These are phyloP conservation scores for Drosophila nigromelanica DNA, from an alignment of 1,140 invertebrate genomes.

Conservation along the genomic window DNA sequence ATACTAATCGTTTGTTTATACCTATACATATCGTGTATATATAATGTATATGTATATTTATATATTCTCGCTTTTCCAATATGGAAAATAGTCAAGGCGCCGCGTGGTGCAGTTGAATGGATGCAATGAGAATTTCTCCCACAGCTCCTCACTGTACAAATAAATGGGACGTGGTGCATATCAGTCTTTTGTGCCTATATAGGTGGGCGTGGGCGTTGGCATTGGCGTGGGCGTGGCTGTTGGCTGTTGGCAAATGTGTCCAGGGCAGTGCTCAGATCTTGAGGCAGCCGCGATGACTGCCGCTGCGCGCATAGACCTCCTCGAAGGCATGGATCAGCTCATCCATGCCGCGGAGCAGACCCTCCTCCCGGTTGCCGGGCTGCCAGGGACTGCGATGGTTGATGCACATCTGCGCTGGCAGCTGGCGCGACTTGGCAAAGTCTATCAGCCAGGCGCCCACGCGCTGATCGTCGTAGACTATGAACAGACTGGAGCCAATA, in stretches of 20 bases:
- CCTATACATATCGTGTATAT: slow-evolving; percentile 8
- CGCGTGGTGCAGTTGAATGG: slow-evolving; percentile 1
- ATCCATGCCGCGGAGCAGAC: slow-evolving; percentile 95
- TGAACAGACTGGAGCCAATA: slow-evolving; percentile 96
- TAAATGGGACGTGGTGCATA: slow-evolving; percentile 21
- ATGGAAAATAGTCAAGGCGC: slow-evolving; percentile 62
- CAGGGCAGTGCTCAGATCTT: slow-evolving; percentile 59
- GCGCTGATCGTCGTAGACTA: slow-evolving; percentile 94
- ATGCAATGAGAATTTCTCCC: slow-evolving; percentile 21
- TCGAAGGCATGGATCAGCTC: slow-evolving; percentile 88
- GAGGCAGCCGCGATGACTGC: slow-evolving; percentile 68
- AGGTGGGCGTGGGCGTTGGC: no score
- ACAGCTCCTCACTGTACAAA: slow-evolving; percentile 6
- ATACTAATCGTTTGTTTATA: slow-evolving; percentile 71
- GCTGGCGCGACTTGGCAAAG: slow-evolving; percentile 94
- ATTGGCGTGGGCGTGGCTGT: slow-evolving; percentile 22
- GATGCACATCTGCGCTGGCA: slow-evolving; percentile 89
- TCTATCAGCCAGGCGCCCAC: slow-evolving; percentile 98
- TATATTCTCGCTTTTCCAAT: slow-evolving; percentile 60
- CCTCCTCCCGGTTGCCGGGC: slow-evolving; percentile 97
- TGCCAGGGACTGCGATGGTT: slow-evolving; percentile 92
- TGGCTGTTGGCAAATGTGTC: background rate
- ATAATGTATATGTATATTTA: slow-evolving; percentile 1
- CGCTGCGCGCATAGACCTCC: slow-evolving; percentile 67
- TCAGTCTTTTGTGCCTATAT: slow-evolving; percentile 63